Base-by-base conservation (phyloP, 2,797 vertebrate species). In the Crenuchus spilurus region DNA sequence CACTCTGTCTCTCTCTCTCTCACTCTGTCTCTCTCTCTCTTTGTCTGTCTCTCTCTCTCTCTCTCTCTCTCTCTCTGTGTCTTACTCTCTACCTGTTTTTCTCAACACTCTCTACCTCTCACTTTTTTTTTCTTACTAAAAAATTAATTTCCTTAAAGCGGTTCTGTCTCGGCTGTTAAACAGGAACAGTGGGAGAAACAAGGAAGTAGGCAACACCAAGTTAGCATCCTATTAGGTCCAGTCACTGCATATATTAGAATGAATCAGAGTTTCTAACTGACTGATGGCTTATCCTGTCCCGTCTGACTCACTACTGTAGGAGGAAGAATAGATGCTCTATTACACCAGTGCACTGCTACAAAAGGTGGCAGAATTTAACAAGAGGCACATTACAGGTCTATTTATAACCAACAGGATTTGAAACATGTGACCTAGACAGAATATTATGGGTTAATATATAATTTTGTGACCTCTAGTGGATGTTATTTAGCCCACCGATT, bases 141-240 rank as follows among this genome's bases (percentile, higher is more conserved):
- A n/a, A n/a, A n/a, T n/a, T n/a, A n/a, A n/a, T 76, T 74, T 52
- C 31, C 44, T 55, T 6, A 37, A 41, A 69, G 30, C 30, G 11
- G 30, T 26, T 51, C 11, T 26, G 0, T 54, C 1, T 49, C 37
- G 63, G 41, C 9, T 57, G 20, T 65, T 58, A 46, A 13, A 72
- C 14, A 66, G 39, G 14, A 62, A 67, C n/a, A 72, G 58, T 7
- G 14, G n/a, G 22, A 5, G 5, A 35, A 39, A 22, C 1, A 41
- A 4, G 35, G 31, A 51, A 24, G 31, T 16, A 31, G 16, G 3
- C 31, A 31, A 13, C 24, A 22, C 9, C 28, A 41, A 42, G 4
- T 41, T 63, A 58, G 31, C 55, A 18, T 35, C 55, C 31, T 1
- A 37, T 35, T 2, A 35, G 9, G 31, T 20, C 30, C 5, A 20